A percentile compares a stretch with the other conserved stretches of the same genome.
These are phyloP conservation scores for Thripadectes ignobilis DNA, from an alignment of 2,797 vertebrate genomes.

Conservation along the genomic window DNA sequence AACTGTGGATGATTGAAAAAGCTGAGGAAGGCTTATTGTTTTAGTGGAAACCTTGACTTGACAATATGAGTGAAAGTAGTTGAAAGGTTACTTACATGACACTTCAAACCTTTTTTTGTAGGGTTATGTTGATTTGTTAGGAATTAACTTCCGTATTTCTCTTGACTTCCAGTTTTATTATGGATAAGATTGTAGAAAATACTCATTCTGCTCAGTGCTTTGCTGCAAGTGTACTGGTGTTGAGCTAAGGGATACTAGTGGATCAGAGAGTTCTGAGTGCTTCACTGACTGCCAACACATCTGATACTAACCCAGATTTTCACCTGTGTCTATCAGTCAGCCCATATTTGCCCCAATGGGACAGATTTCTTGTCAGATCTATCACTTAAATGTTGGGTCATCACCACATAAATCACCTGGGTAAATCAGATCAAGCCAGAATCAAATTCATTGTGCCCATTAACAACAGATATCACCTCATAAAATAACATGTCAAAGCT, in stretches of 20 bases:
- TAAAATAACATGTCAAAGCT: constrained; percentile 49
- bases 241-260: not conserved
- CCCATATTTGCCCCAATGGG: not conserved
- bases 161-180: not conserved
- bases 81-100: not conserved
- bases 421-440: constrained; percentile 49
- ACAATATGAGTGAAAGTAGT: not conserved
- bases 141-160: not conserved
- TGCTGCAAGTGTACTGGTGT: not conserved
- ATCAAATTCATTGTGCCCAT: constrained; percentile 29
- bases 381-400: constrained; percentile 16
- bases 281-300: not conserved
- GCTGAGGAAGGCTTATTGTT: not conserved
- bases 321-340: not conserved
- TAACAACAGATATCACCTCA: constrained; percentile 22
- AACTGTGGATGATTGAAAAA: not conserved
- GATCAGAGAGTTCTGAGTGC: not conserved
- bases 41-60: not conserved
- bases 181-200: not conserved
- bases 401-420: constrained; percentile 41
- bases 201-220: not conserved
- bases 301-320: constrained; percentile 9
- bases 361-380: constrained; percentile 44
- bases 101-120: not conserved
- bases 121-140: not conserved